Evolutionary conservation across 2,113 vertebrate genomes (phyloP).

Genomic region (Daphoenositta chrysoptera): DNA sequence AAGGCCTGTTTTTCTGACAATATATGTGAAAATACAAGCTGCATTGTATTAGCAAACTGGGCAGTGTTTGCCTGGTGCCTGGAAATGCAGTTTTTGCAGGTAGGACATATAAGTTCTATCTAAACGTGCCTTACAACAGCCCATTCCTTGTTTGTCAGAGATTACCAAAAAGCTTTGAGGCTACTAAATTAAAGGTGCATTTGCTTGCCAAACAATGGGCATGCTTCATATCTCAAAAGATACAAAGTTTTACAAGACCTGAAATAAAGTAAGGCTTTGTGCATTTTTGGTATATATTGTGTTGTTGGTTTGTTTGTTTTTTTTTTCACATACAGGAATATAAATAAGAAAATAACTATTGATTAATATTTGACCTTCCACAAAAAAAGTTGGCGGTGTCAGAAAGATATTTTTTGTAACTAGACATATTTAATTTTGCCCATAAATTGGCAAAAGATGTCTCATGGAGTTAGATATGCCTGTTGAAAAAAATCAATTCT

Average conservation of each 20-base stretch:
- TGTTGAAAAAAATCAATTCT: neutral
- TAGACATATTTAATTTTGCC: neutral
- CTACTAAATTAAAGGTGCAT: neutral
- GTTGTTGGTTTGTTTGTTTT: neutral
- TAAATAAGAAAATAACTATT: neutral
- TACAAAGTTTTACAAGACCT: neutral
- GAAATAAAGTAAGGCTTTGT: neutral
- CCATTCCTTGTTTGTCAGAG: neutral
- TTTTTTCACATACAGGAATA: neutral
- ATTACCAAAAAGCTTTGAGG: neutral
- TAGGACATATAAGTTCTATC: accelerated
- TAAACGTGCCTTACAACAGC: neutral
- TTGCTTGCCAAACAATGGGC: neutral
- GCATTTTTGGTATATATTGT: neutral
- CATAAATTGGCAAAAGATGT: neutral
- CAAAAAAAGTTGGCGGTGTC: neutral
- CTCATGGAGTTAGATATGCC: neutral
- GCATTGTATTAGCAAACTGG: neutral
- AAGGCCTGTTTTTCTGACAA: neutral
- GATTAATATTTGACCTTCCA: neutral
- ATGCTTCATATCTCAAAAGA: neutral
- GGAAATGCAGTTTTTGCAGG: neutral
- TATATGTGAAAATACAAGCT: neutral
- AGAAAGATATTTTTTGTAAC: neutral
- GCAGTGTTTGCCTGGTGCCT: neutral